phyloP scores from a whole-genome alignment of 2,113 vertebrate species.

The Forbesichthys papilliferus region DNA sequence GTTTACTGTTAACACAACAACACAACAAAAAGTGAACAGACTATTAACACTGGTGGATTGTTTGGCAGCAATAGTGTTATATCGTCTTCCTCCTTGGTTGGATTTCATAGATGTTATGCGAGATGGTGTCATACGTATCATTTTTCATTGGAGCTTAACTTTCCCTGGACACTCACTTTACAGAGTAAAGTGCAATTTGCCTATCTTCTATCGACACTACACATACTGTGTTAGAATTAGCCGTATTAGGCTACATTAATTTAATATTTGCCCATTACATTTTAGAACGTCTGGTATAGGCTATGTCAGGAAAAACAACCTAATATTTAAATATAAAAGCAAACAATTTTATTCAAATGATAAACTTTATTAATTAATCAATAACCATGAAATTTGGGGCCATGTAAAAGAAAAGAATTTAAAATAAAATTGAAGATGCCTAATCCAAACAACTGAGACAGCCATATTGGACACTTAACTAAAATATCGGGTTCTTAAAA shows the following conservation, averaged over 20 bases:
- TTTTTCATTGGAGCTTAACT: slow-evolving; percentile 41
- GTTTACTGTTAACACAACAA: slow-evolving; percentile 10
- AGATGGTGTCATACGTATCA: slow-evolving; percentile 35
- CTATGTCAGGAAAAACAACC: background rate
- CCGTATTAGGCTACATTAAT: no score
- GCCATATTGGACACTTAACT: no score
- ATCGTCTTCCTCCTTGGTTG: slow-evolving; percentile 12
- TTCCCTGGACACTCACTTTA: slow-evolving; percentile 26
- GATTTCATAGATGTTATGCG: slow-evolving; percentile 30
- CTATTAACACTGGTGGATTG: background rate
- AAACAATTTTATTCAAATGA: background rate
- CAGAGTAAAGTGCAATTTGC: slow-evolving; percentile 4
- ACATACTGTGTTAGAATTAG: no score
- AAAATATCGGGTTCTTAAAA: no score
- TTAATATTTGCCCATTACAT: background rate
- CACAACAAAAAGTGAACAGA: slow-evolving; percentile 1
- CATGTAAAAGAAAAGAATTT: background rate
- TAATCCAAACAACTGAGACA: no score
- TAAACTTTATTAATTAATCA: background rate
- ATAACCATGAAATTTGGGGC: background rate
- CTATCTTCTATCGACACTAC: slow-evolving; percentile 1
- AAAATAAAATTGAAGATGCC: background rate
- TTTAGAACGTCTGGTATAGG: background rate
- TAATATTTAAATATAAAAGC: background rate
- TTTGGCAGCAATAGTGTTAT: slow-evolving; percentile 6